phyloP scores from a whole-genome alignment of 2,888 invertebrate species.

The Rugalucina vietnamica region DNA sequence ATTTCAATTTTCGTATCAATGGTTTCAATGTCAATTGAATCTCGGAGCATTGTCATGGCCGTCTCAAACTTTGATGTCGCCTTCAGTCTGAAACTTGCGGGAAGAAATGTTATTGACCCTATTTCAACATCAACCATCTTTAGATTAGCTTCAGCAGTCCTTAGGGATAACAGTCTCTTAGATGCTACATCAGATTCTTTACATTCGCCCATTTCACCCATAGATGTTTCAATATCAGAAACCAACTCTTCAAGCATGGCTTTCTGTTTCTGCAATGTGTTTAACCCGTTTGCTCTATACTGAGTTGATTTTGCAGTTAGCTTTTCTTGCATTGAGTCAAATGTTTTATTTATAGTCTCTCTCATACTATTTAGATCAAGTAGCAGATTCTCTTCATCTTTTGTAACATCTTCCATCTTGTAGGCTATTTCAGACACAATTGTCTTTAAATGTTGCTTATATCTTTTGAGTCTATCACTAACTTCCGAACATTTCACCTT shows the following conservation, averaged over 20 bases:
- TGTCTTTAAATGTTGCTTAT: slow-evolving; percentile 51
- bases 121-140: slow-evolving; percentile 64
- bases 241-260: slow-evolving; percentile 61
- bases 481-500: slow-evolving; percentile 52
- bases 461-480: slow-evolving; percentile 54
- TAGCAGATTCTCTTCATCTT: slow-evolving; percentile 56
- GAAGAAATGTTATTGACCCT: slow-evolving; percentile 52
- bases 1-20: slow-evolving; percentile 57
- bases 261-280: slow-evolving; percentile 54
- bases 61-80: slow-evolving; percentile 62
- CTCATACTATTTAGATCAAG: slow-evolving; percentile 48
- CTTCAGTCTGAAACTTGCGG: slow-evolving; percentile 54
- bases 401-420: slow-evolving; percentile 51
- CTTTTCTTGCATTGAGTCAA: slow-evolving; percentile 54
- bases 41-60: slow-evolving; percentile 59
- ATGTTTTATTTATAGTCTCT: slow-evolving; percentile 56
- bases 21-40: slow-evolving; percentile 51
- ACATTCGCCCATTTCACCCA: slow-evolving; percentile 53
- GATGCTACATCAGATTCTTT: slow-evolving; percentile 51
- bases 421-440: slow-evolving; percentile 45
- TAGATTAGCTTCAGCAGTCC: slow-evolving; percentile 60
- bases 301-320: slow-evolving; percentile 45
- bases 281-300: slow-evolving; percentile 44
- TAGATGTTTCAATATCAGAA: slow-evolving; percentile 58
- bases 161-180: slow-evolving; percentile 50